phyloP scores from a whole-genome alignment of 1,140 invertebrate genomes.

The Pectinophora gossypiella region DNA sequence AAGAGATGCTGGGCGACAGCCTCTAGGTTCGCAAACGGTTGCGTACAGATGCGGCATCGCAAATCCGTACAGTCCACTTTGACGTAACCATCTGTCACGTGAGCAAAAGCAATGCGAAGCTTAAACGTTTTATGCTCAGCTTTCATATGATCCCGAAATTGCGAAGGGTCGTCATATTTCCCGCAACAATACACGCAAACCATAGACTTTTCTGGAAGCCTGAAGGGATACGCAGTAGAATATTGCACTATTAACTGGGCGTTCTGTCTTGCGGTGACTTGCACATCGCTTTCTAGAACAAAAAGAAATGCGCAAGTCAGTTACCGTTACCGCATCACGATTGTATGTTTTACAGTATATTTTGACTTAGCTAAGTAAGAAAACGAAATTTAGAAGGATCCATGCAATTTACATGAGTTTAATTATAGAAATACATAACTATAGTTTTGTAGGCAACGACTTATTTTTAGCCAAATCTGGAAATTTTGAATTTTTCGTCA shows the following conservation, averaged over 20 bases:
- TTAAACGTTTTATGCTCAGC: slow-evolving; percentile 23
- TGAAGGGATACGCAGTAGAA: slow-evolving; percentile 40
- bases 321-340: too few relatives aligned
- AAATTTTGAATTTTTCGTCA: too few relatives aligned
- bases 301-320: slow-evolving; percentile 39
- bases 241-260: slow-evolving; percentile 39
- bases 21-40: slow-evolving; percentile 24
- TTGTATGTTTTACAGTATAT: slow-evolving; percentile 9
- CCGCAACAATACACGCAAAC: slow-evolving; percentile 42
- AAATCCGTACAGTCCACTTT: slow-evolving; percentile 54
- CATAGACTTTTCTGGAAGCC: slow-evolving; percentile 30
- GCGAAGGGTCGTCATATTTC: slow-evolving; percentile 21
- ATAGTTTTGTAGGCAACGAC: too few relatives aligned
- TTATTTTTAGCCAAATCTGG: too few relatives aligned
- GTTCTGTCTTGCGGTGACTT: slow-evolving; percentile 35
- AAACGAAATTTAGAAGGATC: too few relatives aligned
- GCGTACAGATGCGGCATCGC: slow-evolving; percentile 32
- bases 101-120: not conserved
- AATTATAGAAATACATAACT: too few relatives aligned
- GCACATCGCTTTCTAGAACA: slow-evolving; percentile 41
- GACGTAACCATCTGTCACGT: slow-evolving; percentile 23
- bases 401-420: too few relatives aligned
- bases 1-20: slow-evolving; percentile 35
- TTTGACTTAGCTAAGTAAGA: too few relatives aligned
- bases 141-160: slow-evolving; percentile 36